These are phyloP conservation scores for Ophion slaviceki DNA, from an alignment of 2,888 invertebrate genomes.

Conservation along the genomic window DNA sequence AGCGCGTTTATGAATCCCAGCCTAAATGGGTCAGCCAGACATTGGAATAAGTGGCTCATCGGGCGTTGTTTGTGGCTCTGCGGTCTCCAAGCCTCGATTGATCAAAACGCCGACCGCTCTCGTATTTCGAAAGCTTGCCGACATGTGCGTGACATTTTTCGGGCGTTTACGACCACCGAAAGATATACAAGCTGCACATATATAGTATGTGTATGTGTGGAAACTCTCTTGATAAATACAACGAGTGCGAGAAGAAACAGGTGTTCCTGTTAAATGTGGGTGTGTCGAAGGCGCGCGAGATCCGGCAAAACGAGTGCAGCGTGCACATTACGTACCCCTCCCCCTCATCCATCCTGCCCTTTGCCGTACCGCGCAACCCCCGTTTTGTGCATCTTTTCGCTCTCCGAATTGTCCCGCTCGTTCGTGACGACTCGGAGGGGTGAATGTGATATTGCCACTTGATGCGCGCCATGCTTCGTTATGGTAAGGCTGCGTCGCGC, in stretches of 20 bases:
- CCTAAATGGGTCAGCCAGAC: not conserved
- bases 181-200: constrained; percentile 1
- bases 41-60: not conserved
- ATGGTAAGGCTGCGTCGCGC: constrained; percentile 38
- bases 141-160: not conserved
- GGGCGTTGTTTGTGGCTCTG: not conserved
- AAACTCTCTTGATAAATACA: not conserved
- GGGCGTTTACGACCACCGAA: constrained; percentile 3
- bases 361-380: not conserved
- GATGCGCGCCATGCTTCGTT: constrained; percentile 20
- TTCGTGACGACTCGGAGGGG: constrained; percentile 68
- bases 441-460: constrained; percentile 80
- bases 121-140: not conserved
- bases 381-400: constrained; percentile 41
- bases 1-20: not conserved
- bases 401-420: constrained; percentile 56
- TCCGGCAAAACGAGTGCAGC: constrained; percentile 37
- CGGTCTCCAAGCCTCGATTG: not conserved
- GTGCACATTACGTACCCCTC: constrained; percentile 36
- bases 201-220: not conserved
- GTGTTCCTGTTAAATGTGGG: constrained; percentile 77
- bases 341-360: not conserved
- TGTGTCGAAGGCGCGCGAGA: constrained; percentile 63
- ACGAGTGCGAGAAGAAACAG: constrained; percentile 73
- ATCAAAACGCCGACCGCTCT: not conserved